A percentile compares a stretch with the other conserved stretches of the same genome.
Evolutionary conservation across 2,113 vertebrate genomes (phyloP).

Genomic region (Theropithecus gelada): DNA sequence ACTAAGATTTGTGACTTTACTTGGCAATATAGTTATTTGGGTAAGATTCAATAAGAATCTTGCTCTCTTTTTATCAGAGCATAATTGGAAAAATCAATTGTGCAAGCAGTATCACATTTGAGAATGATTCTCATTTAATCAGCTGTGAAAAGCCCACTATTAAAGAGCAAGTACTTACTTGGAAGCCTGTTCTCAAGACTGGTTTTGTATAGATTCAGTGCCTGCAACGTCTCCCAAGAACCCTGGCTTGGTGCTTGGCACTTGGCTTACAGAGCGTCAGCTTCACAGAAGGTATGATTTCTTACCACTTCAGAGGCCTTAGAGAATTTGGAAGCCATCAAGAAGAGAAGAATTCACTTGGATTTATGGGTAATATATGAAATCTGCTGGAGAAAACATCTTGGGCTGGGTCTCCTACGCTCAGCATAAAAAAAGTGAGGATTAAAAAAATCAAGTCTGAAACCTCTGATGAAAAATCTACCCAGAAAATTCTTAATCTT

Average conservation of each 20-base stretch:
- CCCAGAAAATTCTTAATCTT: not conserved
- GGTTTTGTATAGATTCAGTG: not conserved
- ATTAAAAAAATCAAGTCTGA: not conserved
- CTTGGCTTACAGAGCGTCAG: not conserved
- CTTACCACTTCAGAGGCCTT: not conserved
- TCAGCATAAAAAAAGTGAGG: not conserved
- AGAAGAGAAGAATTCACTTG: not conserved
- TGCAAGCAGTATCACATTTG: not conserved
- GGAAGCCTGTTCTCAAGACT: not conserved
- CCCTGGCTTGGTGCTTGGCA: not conserved
- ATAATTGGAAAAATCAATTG: not conserved
- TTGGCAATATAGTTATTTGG: not conserved
- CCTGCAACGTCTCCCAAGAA: not conserved
- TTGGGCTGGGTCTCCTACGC: not conserved
- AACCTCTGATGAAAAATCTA: not conserved
- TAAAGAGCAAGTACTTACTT: not conserved
- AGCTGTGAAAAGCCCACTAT: not conserved
- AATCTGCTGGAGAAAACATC: not conserved
- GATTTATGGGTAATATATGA: not conserved
- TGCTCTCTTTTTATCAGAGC: not conserved
- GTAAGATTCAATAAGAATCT: not conserved
- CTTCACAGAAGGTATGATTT: not conserved
- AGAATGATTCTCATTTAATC: not conserved
- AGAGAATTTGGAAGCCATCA: not conserved
- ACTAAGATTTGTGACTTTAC: not conserved